These are phyloP conservation scores for Peromyscus leucopus DNA, from an alignment of 2,113 vertebrate genomes.

Conservation along the genomic window DNA sequence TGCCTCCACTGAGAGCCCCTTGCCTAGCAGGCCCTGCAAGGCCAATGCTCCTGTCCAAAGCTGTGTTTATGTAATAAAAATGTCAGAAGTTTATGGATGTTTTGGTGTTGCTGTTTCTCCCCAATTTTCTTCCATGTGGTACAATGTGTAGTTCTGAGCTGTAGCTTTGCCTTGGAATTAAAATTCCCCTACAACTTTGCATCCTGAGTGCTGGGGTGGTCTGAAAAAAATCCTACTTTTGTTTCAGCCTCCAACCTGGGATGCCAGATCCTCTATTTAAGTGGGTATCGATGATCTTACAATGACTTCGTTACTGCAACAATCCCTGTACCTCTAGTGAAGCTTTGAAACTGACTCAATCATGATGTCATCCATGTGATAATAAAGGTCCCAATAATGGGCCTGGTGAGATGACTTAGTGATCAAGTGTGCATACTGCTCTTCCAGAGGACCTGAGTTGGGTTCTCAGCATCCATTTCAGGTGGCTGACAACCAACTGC, in stretches of 20 bases:
- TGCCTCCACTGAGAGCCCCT: background rate
- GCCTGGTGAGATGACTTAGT: background rate
- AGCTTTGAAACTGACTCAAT: background rate
- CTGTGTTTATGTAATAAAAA: background rate
- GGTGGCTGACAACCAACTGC: background rate
- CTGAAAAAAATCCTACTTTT: background rate
- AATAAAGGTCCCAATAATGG: background rate
- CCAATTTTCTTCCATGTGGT: fast-evolving
- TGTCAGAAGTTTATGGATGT: background rate
- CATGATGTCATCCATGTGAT: background rate
- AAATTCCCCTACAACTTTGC: background rate
- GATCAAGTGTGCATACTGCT: background rate
- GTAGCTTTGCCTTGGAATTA: background rate
- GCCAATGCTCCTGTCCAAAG: fast-evolving
- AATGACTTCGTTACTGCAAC: background rate
- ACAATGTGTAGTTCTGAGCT: background rate
- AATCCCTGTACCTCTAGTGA: background rate
- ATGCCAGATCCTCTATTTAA: background rate
- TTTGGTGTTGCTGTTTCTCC: background rate
- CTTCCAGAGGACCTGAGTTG: background rate
- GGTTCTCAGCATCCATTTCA: background rate
- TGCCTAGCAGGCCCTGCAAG: fast-evolving
- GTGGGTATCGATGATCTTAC: background rate
- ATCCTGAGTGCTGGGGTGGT: background rate
- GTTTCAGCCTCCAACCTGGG: background rate